phyloP scores from a whole-genome alignment of 1,140 invertebrate genomes.

The Armadillidium nasatum region DNA sequence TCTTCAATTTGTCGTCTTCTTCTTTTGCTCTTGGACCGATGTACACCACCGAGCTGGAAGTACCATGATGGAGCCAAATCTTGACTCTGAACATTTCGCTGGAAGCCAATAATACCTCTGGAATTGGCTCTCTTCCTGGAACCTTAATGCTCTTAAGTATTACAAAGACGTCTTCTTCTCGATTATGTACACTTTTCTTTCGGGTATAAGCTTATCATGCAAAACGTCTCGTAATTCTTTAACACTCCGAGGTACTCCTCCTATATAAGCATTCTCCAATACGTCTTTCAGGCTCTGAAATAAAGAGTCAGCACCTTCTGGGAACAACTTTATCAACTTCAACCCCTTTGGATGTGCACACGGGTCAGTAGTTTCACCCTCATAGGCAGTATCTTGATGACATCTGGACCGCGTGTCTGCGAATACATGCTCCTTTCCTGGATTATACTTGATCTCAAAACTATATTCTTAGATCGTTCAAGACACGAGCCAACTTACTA shows the following conservation, averaged over 20 bases:
- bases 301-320: background rate
- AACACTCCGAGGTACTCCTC: background rate
- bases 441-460: slow-evolving; percentile 4
- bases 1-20: background rate
- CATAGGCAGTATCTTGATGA: background rate
- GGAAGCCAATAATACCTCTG: background rate
- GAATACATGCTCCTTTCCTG: background rate
- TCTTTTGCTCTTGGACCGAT: background rate
- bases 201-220: background rate
- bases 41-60: too few species aligned
- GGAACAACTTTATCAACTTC: background rate
- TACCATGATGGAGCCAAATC: background rate
- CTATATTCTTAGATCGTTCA: background rate
- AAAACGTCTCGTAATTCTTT: background rate
- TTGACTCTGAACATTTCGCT: background rate
- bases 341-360: background rate
- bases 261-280: background rate
- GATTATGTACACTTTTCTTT: background rate
- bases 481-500: background rate
- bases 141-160: background rate
- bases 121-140: background rate
- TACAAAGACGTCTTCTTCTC: background rate
- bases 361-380: background rate
- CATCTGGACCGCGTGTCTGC: slow-evolving; percentile 1
- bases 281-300: background rate